phyloP scores from a whole-genome alignment of 2,797 vertebrate species.

The Pseudochirops cupreus region DNA sequence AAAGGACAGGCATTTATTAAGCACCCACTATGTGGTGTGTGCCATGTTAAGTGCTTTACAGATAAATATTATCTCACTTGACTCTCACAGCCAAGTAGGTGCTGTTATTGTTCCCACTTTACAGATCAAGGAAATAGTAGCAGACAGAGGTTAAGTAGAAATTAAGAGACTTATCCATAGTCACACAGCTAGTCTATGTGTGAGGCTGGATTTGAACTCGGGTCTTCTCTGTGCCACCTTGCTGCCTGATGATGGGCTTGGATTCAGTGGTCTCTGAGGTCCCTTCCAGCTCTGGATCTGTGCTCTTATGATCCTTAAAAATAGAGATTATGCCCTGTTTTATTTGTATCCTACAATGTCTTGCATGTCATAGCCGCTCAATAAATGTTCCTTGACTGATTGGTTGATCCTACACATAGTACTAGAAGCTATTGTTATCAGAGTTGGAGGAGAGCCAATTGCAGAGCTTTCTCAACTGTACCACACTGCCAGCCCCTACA shows the following conservation, averaged over 20 bases:
- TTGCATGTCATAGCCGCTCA: not conserved
- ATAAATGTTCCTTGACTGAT: not conserved
- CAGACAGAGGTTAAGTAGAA: not conserved
- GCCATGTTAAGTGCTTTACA: not conserved
- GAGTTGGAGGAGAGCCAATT: too few relatives aligned
- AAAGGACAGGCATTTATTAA: not conserved
- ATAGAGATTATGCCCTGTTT: not conserved
- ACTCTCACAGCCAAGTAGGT: not conserved
- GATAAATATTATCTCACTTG: not conserved
- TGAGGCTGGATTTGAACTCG: not conserved
- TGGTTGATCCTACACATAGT: not conserved
- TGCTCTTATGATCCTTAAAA: not conserved
- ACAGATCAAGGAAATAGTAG: not conserved
- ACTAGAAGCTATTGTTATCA: too few relatives aligned
- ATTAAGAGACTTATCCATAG: not conserved
- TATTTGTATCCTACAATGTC: not conserved
- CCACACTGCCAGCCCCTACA: not conserved
- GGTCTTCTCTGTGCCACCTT: not conserved
- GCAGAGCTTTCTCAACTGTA: not conserved
- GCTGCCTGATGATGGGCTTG: not conserved
- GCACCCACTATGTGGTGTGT: not conserved
- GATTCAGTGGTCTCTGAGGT: not conserved
- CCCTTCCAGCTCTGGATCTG: not conserved
- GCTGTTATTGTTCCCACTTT: not conserved
- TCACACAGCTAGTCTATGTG: not conserved